phyloP scores from a whole-genome alignment of 53 echinoderm and acorn worm genomes.

The Stichopus horrens region DNA sequence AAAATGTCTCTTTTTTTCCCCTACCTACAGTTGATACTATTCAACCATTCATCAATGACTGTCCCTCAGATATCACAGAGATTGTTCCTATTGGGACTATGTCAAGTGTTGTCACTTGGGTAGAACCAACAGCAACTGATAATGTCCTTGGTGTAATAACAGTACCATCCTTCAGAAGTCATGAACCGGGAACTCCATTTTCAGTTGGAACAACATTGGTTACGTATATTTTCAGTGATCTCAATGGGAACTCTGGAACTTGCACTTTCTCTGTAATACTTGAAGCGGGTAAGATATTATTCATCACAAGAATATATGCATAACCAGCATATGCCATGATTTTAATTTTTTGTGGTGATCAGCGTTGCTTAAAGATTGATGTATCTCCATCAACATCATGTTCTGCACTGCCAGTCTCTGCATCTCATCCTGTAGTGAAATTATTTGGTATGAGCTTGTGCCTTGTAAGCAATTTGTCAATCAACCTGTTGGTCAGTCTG shows the following conservation, averaged over 20 bases:
- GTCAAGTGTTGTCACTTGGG: constrained; percentile 41
- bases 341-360: not conserved
- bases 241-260: not conserved
- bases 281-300: constrained; percentile 6
- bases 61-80: constrained; percentile 40
- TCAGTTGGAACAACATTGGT: constrained; percentile 43
- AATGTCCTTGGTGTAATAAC: constrained; percentile 1
- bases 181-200: constrained; percentile 36
- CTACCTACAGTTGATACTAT: constrained; percentile 31
- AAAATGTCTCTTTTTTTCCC: not conserved
- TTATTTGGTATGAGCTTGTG: too few relatives aligned
- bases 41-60: constrained; percentile 49
- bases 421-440: too few relatives aligned
- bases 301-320: not conserved
- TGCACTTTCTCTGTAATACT: constrained; percentile 42
- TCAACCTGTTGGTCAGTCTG: too few relatives aligned
- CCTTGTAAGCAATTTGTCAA: too few relatives aligned
- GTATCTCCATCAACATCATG: too few relatives aligned
- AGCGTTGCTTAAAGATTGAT: too few relatives aligned
- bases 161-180: constrained; percentile 33
- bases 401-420: too few relatives aligned
- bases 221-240: constrained; percentile 36
- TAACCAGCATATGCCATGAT: not conserved
- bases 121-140: constrained; percentile 50
- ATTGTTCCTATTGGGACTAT: not conserved